These are phyloP conservation scores for Crepidodera aurea DNA, from an alignment of 2,888 invertebrate genomes.

Conservation along the genomic window DNA sequence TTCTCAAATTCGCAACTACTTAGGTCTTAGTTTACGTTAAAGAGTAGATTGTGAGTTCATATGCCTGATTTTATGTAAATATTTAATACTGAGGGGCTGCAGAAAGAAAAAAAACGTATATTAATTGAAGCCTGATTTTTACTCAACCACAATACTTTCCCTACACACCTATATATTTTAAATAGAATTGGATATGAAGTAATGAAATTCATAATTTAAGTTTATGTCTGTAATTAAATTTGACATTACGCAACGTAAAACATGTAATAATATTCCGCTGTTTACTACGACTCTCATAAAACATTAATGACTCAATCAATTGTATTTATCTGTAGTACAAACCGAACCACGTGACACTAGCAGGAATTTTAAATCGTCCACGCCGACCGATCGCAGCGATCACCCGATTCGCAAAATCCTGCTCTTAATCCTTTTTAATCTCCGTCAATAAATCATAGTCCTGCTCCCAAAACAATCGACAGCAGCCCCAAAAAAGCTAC, in stretches of 20 bases:
- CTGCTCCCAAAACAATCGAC: conserved; percentile 19
- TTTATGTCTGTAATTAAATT: not conserved
- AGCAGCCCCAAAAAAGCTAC: conserved; percentile 30
- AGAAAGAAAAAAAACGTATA: too few species aligned
- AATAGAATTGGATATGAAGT: too few species aligned
- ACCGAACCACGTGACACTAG: not conserved
- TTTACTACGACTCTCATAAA: not conserved
- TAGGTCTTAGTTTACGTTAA: too few species aligned
- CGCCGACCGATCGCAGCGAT: not conserved
- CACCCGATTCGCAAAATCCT: not conserved
- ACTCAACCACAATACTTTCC: too few species aligned
- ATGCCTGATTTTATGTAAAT: too few species aligned
- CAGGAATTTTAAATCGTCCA: not conserved
- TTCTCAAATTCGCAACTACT: too few species aligned
- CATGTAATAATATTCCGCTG: not conserved
- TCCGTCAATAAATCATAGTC: conserved; percentile 19
- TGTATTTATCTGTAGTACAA: not conserved
- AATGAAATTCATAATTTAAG: not conserved
- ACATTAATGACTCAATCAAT: not conserved
- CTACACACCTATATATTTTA: too few species aligned
- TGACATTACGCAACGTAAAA: not conserved
- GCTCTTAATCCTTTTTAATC: not conserved
- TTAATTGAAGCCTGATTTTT: too few species aligned
- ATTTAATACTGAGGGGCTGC: too few species aligned
- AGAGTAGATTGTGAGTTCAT: too few species aligned